phyloP scores from a whole-genome alignment of 2,888 invertebrate genomes.

The Chironomus tentans region DNA sequence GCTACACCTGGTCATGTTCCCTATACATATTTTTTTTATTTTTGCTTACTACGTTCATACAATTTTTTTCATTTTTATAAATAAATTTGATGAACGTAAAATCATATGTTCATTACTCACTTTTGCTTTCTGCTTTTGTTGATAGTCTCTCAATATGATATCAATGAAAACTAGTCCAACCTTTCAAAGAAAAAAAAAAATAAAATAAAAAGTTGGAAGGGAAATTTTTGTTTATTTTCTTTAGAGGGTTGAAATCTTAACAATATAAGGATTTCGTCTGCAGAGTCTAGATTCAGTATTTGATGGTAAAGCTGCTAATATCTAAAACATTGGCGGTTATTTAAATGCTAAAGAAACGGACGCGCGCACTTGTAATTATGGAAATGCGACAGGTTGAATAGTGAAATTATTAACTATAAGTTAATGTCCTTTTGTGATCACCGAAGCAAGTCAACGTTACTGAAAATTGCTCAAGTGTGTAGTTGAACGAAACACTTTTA shows the following conservation, averaged over 20 bases:
- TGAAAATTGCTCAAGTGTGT: constrained; percentile 4
- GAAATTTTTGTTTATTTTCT: neutral
- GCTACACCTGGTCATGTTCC: constrained; percentile 1
- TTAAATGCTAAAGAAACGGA: neutral
- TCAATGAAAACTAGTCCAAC: neutral
- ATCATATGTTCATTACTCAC: neutral
- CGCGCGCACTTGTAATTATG: constrained; percentile 4
- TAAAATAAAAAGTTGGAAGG: neutral
- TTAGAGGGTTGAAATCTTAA: neutral
- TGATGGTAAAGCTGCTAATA: no score
- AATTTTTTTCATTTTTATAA: neutral
- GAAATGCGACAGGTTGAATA: neutral
- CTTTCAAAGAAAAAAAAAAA: no score
- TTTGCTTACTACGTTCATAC: neutral
- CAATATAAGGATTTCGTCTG: neutral
- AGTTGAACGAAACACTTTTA: neutral
- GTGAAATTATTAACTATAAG: neutral
- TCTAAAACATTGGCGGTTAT: neutral
- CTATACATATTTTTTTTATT: neutral
- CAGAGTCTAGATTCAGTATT: no score
- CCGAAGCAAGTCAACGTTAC: constrained; percentile 2
- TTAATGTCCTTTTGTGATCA: neutral
- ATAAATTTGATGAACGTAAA: neutral
- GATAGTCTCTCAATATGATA: neutral
- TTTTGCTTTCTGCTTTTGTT: neutral